Evolutionary conservation across 2,113 vertebrate genomes (phyloP), one percentile per base, ranked within the genome.

Genomic region (Gallinago undulata): DNA sequence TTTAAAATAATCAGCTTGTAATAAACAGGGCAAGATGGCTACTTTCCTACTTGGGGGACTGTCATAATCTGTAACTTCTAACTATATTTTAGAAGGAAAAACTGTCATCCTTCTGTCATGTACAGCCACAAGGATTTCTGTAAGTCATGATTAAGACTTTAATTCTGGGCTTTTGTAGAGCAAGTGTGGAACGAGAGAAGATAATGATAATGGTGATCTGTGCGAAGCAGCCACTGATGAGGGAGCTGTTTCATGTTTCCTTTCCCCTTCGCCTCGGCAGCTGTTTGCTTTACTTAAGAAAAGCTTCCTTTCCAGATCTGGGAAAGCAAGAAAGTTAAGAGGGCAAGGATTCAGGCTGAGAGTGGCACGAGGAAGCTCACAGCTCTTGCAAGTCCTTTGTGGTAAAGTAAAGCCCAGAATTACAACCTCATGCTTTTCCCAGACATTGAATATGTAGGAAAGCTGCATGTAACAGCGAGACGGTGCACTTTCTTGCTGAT

Each of bases 51-150:
- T 57, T 1, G 0, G 86, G 70, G 84, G 89, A 57, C 89, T 91
- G 81, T 84, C 77, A 9, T 91, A 73, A 93, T 91, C 90, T 59
- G 3, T 89, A 91, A 94, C 74, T 96, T 95, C 57, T 87, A 75
- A 73, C 6, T 21, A 43, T 84, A 55, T 67, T 96, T 76, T 85
- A 43, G 72, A 85, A 85, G 77, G 62, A 57, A 69, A 72, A 92
- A 76, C 86, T 90, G 75, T 86, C 79, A 90, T 92, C 86, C 64
- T 55, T 92, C 84, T 95, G 93, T 92, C 93, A 50, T 78, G 76
- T 94, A 90, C 83, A 96, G 76, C 93, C 86, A 64, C 85, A 88
- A 94, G 96, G 90, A 94, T 93, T 93, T 94, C 92, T 96, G 68
- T 92, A 95, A 96, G 88, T 89, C 90, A 64, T 13, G 90, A 92